Percentiles rank a stretch among this genome's conserved stretches.
These are phyloP conservation scores for Tetheella fluctuosa DNA, from an alignment of 2,888 invertebrate genomes.

Conservation along the genomic window DNA sequence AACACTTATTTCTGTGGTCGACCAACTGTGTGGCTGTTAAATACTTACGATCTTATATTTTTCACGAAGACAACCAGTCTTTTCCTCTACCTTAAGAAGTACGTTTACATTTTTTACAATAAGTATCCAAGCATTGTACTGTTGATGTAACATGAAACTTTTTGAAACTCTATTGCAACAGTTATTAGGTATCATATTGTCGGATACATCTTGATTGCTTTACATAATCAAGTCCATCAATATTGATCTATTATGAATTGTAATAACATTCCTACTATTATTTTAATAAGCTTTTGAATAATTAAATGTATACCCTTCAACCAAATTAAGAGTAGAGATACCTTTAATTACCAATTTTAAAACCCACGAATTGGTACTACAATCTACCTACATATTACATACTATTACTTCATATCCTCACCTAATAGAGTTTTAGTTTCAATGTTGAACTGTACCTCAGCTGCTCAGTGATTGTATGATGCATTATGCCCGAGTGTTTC, in stretches of 20 bases:
- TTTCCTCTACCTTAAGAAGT: slow-evolving; percentile 45
- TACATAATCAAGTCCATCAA: neutral
- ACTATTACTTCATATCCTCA: neutral
- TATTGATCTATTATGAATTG: too few species aligned
- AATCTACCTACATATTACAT: too few species aligned
- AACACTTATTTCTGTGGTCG: slow-evolving; percentile 72
- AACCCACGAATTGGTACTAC: neutral
- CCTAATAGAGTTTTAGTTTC: slow-evolving; percentile 4
- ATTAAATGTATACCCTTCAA: too few species aligned
- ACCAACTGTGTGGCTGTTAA: slow-evolving; percentile 72
- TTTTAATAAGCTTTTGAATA: too few species aligned
- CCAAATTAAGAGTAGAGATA: too few species aligned
- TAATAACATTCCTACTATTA: too few species aligned
- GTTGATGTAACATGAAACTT: neutral
- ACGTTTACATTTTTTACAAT: slow-evolving; percentile 46
- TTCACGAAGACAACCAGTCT: slow-evolving; percentile 43
- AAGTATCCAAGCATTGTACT: neutral
- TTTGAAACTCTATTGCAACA: neutral
- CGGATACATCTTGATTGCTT: neutral
- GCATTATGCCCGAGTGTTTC: slow-evolving; percentile 6
- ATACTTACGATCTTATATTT: slow-evolving; percentile 42
- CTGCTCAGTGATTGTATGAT: neutral
- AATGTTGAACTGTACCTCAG: neutral
- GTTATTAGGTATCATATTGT: neutral
- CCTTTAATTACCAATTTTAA: too few species aligned